Conservation (phyloP, 2,113 vertebrate species). For the Orycteropus afer region DNA sequence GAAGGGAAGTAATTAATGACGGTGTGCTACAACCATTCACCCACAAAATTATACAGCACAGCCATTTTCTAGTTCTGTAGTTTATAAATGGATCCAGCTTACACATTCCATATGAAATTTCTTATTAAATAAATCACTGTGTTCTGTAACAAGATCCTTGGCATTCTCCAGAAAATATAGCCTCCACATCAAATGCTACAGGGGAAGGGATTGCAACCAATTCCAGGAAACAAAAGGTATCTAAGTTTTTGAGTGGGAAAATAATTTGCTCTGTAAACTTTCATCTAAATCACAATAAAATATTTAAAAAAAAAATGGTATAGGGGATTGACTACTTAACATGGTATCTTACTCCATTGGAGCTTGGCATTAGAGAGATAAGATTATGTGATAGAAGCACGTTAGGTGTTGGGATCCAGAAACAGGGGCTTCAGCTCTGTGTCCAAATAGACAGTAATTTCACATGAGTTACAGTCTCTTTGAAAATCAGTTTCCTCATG, state of each 20-base stretch:
- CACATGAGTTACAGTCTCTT: background rate
- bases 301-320: background rate
- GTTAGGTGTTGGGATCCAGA: background rate
- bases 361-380: background rate
- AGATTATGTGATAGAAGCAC: background rate
- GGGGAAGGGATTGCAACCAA: background rate
- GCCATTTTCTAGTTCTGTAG: background rate
- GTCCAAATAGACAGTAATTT: background rate
- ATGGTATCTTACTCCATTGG: background rate
- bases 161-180: background rate
- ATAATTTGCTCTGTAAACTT: background rate
- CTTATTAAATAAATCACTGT: background rate
- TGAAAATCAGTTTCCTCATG: background rate
- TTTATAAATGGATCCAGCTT: background rate
- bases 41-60: constrained; percentile 10
- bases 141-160: background rate
- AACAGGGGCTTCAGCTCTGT: background rate
- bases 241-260: background rate
- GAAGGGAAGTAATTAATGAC: constrained; percentile 27
- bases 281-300: background rate
- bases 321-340: background rate
- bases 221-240: background rate
- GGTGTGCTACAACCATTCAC: background rate
- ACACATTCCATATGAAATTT: background rate
- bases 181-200: background rate